Conservation (phyloP, 2,888 invertebrate species). For the Romanomermis culicivorax region DNA sequence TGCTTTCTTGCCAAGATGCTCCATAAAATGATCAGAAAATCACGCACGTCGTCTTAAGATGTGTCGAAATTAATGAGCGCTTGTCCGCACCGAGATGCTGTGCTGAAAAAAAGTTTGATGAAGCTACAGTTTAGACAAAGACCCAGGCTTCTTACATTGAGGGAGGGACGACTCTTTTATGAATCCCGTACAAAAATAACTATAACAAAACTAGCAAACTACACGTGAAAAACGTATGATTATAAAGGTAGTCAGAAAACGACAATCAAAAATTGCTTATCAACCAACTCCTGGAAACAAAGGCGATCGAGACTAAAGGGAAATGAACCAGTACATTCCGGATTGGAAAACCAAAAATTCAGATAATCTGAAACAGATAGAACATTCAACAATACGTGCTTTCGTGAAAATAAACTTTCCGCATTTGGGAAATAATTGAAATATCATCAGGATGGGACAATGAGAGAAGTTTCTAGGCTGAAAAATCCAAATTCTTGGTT, state of each 20-base stretch:
- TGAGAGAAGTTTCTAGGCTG: too few species aligned
- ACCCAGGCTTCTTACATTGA: slow-evolving; percentile 41
- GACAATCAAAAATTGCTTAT: slow-evolving; percentile 34
- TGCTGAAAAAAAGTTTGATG: slow-evolving; percentile 29
- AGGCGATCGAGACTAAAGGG: too few species aligned
- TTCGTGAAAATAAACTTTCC: too few species aligned
- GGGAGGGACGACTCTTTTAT: slow-evolving; percentile 83
- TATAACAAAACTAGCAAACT: slow-evolving; percentile 47
- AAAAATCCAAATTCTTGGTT: too few species aligned
- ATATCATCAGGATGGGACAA: too few species aligned
- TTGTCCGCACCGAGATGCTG: slow-evolving; percentile 66
- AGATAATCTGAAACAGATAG: not conserved
- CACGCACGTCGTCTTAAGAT: slow-evolving; percentile 65
- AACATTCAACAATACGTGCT: too few species aligned
- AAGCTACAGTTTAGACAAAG: not conserved
- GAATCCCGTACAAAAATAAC: slow-evolving; percentile 73
- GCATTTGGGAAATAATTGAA: too few species aligned
- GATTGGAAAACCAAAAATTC: not conserved
- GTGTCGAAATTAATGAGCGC: slow-evolving; percentile 87
- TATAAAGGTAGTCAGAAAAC: slow-evolving; percentile 66
- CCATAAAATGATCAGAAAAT: too few species aligned
- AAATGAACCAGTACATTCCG: too few species aligned
- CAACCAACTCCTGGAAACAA: too few species aligned
- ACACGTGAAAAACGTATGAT: slow-evolving; percentile 79
- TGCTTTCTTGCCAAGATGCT: too few species aligned